Base-by-base conservation (phyloP, 1,140 invertebrate species). In the Battus philenor region DNA sequence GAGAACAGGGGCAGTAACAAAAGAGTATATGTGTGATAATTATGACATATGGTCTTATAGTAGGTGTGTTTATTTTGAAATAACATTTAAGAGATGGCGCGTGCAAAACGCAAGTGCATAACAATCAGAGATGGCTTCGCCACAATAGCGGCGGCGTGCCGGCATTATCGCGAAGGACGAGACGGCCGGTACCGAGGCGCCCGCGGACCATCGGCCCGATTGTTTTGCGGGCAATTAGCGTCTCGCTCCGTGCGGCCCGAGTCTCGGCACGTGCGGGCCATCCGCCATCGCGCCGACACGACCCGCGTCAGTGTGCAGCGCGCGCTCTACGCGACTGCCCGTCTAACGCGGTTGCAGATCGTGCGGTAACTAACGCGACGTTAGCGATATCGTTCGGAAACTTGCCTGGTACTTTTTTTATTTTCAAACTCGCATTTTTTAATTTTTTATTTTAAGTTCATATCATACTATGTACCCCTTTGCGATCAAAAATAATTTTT, bases 171-270 rank as follows among this genome's bases (percentile, higher is more conserved):
- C 49, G 32, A n/a, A n/a, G n/a, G n/a, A n/a, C n/a, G n/a, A n/a
- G n/a, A 20, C 12, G 38, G 24, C 26, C 10, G 59, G n/a, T n/a
- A n/a, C n/a, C n/a, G n/a, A n/a, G 55, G 54, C 52, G 72, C 44
- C 50, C 64, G 6, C 6, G 59, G 67, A 59, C 63, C 69, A 66
- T 67, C 69, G 65, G 60, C 48, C 59, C 69, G 76, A 83, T 78
- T 83, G 80, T 80, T 82, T 81, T 66, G 78, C 70, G 75, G 76
- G 72, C 80, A 81, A 84, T 84, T 83, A 86, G 79, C 80, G 73
- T 50, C 56, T 57, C 52, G 12, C 18, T 5, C 60, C 59, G 55
- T 61, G 64, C 50, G 67, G 59, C 68, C 68, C 69, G 68, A 71
- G 74, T 63, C 65, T 72, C 64, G 47, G 32, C 44, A 41, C n/a